Conservation (phyloP, 2,888 invertebrate genomes). For the Eremobia ochroleuca region DNA sequence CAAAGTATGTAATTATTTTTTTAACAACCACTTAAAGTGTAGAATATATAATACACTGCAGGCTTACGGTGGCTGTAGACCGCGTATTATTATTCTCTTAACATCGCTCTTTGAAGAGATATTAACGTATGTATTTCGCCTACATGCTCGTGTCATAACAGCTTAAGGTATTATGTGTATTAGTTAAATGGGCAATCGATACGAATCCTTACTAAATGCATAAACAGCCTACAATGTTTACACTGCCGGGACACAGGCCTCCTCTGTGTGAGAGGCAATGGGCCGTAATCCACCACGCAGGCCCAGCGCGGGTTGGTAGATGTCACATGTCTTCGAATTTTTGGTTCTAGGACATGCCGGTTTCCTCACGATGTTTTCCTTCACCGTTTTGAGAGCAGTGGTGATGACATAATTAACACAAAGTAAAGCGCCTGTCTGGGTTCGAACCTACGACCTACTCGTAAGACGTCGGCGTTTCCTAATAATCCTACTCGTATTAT, state of each 20-base stretch:
- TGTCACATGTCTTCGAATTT: no score
- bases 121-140: conserved; percentile 13
- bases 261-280: no score
- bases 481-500: no score
- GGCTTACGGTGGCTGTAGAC: not conserved
- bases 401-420: no score
- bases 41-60: conserved; percentile 14
- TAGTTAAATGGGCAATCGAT: conserved; percentile 10
- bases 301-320: no score
- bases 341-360: no score
- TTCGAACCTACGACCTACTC: no score
- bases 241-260: not conserved
- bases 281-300: no score
- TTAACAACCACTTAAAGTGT: conserved; percentile 29
- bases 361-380: no score
- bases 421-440: no score
- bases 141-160: conserved; percentile 10
- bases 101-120: conserved; percentile 34
- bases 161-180: conserved; percentile 30
- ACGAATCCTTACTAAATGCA: not conserved
- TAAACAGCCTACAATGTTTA: not conserved
- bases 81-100: conserved; percentile 25
- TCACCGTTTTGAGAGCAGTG: no score
- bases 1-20: conserved; percentile 12
- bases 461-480: no score